Conservation (phyloP, 2,113 vertebrate genomes). For the Arothron firmamentum region DNA sequence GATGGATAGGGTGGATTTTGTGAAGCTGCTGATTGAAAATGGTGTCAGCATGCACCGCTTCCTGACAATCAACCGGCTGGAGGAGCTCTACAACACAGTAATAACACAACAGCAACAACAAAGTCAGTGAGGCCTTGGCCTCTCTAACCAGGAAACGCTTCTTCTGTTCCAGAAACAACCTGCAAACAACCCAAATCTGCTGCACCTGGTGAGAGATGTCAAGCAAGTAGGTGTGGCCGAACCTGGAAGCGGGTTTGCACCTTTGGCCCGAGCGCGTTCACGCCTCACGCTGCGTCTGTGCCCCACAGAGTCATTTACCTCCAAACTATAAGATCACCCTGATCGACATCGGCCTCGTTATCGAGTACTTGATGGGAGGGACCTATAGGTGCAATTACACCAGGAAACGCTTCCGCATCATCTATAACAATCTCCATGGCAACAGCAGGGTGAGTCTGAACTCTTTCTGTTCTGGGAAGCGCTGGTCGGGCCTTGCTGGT, state of each 20-base stretch:
- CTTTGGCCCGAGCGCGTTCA: no score
- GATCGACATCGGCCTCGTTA: constrained; percentile 94
- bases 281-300: no score
- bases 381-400: constrained; percentile 98
- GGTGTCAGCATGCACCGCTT: constrained; percentile 99
- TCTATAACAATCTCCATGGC: constrained; percentile 96
- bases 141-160: neutral
- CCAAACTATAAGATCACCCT: constrained; percentile 96
- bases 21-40: constrained; percentile 97
- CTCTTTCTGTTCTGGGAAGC: no score
- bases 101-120: no score
- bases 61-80: constrained; percentile 92
- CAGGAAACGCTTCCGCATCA: constrained; percentile 91
- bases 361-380: constrained; percentile 97
- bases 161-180: constrained; percentile 86
- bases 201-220: constrained; percentile 93
- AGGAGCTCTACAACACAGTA: constrained; percentile 99
- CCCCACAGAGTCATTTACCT: constrained; percentile 88
- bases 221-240: constrained; percentile 82
- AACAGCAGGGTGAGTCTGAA: constrained; percentile 82
- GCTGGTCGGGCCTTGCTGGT: neutral
- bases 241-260: no score
- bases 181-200: constrained; percentile 90
- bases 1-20: constrained; percentile 98
- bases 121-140: no score